Base-by-base conservation (phyloP, 2,888 invertebrate species). In the Scaptomyza caliginosa region DNA sequence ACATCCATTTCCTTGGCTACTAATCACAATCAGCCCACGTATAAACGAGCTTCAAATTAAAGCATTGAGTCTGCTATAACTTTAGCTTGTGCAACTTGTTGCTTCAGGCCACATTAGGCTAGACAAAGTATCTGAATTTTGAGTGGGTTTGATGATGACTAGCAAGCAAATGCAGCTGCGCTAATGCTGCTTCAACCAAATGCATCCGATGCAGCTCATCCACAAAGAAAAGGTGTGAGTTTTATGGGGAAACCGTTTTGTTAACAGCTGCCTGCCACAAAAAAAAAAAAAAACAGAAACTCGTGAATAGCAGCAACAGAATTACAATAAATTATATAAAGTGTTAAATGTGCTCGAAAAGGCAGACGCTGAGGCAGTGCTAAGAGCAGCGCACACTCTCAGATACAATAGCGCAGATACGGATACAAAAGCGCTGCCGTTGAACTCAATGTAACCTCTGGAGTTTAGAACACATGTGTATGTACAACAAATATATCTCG, bases 201-300 rank as follows among this genome's bases (percentile, higher is more conserved):
- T 60, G 73, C 48, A 48, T n/a, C 28, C 45, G 45, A 17, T 39
- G 51, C 56, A 56, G 46, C 42, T 39, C 24, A 21, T 43, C 32
- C 40, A 57, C 32, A 13, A 32, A 17, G 21, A 48, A 39, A 57
- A 82, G 86, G 81, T 81, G 88, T 68, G 88, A 82, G 88, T 82
- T 85, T 87, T 87, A 86, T 82, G 72, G 68, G 72, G 77, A 75
- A 88, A 88, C 69, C 88, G 85, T 88, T 88, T 86, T 84, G 88
- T 88, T 84, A 86, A 77, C 88, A 84, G 77, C 85, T 64, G 72
- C 54, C 67, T 49, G 74, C 54, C 74, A 67, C 62, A 67, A 39
- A 54, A 26, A 46, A 39, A 19, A 17, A 38, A 38, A 8, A 64
- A 40, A 50, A 26, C 28, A 40, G 38, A 30, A 43, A 38, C 26